phyloP scores from a whole-genome alignment of 2,113 vertebrate species.

The Hemichromis elongatus region DNA sequence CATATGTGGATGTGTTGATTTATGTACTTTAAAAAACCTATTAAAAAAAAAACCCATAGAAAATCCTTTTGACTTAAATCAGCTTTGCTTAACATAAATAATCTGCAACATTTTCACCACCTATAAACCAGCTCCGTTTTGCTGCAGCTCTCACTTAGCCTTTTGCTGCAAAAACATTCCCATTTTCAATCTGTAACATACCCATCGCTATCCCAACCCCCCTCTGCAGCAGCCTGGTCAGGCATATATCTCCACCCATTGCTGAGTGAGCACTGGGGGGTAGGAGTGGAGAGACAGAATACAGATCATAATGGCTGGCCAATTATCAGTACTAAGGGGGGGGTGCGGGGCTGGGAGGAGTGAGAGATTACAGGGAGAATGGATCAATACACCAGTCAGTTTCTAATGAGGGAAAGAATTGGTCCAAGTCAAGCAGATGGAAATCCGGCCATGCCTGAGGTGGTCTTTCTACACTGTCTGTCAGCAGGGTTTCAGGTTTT shows the following conservation, averaged over 20 bases:
- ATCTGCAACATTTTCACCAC: neutral
- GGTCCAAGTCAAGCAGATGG: constrained; percentile 71
- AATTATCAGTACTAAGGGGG: constrained; percentile 54
- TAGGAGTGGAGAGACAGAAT: constrained; percentile 12
- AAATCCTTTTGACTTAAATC: neutral
- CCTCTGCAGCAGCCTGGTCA: constrained; percentile 24
- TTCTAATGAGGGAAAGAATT: constrained; percentile 72
- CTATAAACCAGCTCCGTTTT: neutral
- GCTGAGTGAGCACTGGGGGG: constrained; percentile 41
- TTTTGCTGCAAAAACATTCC: neutral
- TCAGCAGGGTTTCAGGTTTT: neutral
- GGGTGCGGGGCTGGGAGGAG: constrained; percentile 31
- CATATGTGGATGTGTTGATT: neutral
- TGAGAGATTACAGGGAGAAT: constrained; percentile 55
- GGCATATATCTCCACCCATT: constrained; percentile 34
- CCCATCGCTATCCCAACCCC: neutral
- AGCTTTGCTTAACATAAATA: constrained; percentile 1
- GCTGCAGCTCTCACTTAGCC: neutral
- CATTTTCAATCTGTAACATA: constrained; percentile 3
- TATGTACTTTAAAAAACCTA: neutral
- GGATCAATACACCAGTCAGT: constrained; percentile 74
- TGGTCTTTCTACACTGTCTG: constrained; percentile 30
- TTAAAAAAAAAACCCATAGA: neutral
- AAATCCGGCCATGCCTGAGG: constrained; percentile 50
- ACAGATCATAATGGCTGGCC: constrained; percentile 58